Evolutionary conservation across 2,797 vertebrate genomes (phyloP).

Genomic region (Telmatherina bonti): DNA sequence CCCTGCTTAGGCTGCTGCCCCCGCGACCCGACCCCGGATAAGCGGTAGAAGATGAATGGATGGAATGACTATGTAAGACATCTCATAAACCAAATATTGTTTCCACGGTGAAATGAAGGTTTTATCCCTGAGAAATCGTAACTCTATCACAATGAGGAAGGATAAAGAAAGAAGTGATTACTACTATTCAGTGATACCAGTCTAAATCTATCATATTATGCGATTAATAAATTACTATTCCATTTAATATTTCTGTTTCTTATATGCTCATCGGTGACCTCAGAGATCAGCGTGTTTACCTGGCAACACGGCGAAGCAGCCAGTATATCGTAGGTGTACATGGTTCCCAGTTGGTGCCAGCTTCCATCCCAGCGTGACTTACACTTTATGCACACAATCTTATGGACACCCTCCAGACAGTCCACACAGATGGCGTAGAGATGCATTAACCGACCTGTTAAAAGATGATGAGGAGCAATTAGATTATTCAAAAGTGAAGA

Average conservation of each 20-base stretch:
- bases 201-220: no score
- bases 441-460: constrained; percentile 97
- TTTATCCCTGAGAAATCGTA: no score
- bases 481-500: neutral
- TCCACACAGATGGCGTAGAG: constrained; percentile 98
- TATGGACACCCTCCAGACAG: constrained; percentile 99
- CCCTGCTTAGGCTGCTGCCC: no score
- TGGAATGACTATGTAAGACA: no score
- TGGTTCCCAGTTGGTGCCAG: constrained; percentile 99
- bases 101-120: no score
- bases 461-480: constrained; percentile 18
- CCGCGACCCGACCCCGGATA: no score
- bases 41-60: no score
- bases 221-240: no score
- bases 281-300: constrained; percentile 74
- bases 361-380: constrained; percentile 99
- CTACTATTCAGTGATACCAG: no score
- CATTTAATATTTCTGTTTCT: neutral
- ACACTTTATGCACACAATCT: constrained; percentile 99
- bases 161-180: no score
- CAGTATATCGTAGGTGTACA: constrained; percentile 99
- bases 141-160: no score
- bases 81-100: no score
- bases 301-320: constrained; percentile 98
- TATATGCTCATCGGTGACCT: neutral